phyloP scores from a whole-genome alignment of 2,113 vertebrate species.

The Phaethornis superciliosus region DNA sequence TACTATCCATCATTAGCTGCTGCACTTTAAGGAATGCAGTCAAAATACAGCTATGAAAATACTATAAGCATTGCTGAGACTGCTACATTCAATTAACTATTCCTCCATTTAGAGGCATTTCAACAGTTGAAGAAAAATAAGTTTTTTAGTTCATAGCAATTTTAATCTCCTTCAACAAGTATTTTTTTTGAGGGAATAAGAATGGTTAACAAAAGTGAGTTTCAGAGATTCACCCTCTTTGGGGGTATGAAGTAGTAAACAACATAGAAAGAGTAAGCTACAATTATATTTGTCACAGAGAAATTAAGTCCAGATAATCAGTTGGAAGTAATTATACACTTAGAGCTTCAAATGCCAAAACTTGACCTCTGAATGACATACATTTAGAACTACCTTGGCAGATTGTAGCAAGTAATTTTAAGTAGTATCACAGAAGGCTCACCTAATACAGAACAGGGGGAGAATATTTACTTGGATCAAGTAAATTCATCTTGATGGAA shows the following conservation, averaged over 20 bases:
- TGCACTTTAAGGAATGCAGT: neutral
- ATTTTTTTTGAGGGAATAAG: neutral
- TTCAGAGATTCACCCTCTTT: neutral
- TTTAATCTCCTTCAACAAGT: neutral
- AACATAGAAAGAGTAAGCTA: neutral
- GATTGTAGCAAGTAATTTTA: neutral
- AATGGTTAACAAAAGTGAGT: neutral
- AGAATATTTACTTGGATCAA: neutral
- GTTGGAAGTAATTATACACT: neutral
- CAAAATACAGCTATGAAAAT: neutral
- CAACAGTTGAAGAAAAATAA: neutral
- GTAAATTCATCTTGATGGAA: neutral
- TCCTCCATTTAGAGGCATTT: neutral
- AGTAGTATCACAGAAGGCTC: neutral
- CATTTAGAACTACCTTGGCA: neutral
- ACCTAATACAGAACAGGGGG: neutral
- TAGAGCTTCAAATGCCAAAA: neutral
- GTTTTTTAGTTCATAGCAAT: neutral
- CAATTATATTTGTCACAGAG: neutral
- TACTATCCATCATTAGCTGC: neutral
- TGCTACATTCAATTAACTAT: neutral
- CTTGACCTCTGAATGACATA: neutral
- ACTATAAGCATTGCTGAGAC: neutral
- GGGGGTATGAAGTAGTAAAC: neutral
- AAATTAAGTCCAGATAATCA: neutral